These are phyloP conservation scores for Drosophila ercepeae DNA, from an alignment of 1,140 invertebrate genomes.

Conservation along the genomic window DNA sequence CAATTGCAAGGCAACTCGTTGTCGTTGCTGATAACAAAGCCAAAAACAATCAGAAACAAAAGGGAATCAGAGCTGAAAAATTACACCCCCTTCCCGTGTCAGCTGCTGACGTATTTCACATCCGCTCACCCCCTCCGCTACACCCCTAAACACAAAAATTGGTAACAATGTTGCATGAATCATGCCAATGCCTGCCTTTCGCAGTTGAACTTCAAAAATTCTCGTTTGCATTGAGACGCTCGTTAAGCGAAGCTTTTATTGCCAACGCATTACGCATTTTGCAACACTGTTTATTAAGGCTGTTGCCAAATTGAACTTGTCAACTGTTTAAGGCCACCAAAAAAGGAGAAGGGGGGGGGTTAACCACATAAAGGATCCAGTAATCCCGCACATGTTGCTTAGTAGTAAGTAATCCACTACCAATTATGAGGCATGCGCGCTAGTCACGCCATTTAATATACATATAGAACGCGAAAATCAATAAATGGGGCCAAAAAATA, in stretches of 20 bases:
- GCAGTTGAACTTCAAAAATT: slow-evolving; percentile 54
- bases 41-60: slow-evolving; percentile 1
- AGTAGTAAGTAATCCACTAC: slow-evolving; percentile 24
- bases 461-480: slow-evolving; percentile 41
- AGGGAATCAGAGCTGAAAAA: slow-evolving; percentile 48
- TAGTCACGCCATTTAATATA: slow-evolving; percentile 7
- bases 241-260: not conserved
- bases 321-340: not conserved
- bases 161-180: slow-evolving; percentile 63
- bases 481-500: slow-evolving; percentile 30
- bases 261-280: slow-evolving; percentile 26
- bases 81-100: slow-evolving; percentile 20
- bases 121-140: not conserved
- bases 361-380: not conserved
- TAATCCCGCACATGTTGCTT: slow-evolving; percentile 25
- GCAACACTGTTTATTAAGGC: slow-evolving; percentile 37
- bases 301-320: slow-evolving; percentile 23
- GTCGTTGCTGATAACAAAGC: slow-evolving; percentile 33
- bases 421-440: slow-evolving; percentile 33
- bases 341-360: not conserved
- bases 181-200: slow-evolving; percentile 42
- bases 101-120: slow-evolving; percentile 63
- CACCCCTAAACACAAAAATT: slow-evolving; percentile 39
- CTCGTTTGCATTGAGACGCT: slow-evolving; percentile 62
- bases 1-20: slow-evolving; percentile 49